Percentiles rank a stretch among this genome's conserved stretches.
Conservation (phyloP, 2,797 vertebrate species). For the Emydoidea blandingii region DNA sequence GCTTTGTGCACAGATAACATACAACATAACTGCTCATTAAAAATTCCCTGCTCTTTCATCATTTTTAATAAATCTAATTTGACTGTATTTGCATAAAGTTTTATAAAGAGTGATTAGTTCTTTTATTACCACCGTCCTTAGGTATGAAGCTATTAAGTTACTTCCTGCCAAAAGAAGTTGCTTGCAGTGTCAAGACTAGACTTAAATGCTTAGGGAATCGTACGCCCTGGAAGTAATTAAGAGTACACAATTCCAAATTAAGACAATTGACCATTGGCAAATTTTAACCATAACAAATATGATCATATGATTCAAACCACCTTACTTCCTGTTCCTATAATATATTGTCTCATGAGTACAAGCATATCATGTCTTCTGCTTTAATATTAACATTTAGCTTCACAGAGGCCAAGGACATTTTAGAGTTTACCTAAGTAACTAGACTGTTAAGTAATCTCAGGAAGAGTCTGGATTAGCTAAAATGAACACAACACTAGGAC, state of each 20-base stretch:
- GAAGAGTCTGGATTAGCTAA: slow-evolving; percentile 37
- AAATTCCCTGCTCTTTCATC: slow-evolving; percentile 76
- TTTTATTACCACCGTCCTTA: slow-evolving; percentile 61
- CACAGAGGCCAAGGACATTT: neutral
- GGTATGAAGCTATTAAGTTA: slow-evolving; percentile 48
- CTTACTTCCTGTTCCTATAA: slow-evolving; percentile 43
- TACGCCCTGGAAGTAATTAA: neutral
- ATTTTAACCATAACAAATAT: neutral
- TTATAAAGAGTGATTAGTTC: slow-evolving; percentile 64
- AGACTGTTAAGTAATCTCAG: slow-evolving; percentile 36
- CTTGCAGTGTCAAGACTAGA: neutral
- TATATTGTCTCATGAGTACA: slow-evolving; percentile 33
- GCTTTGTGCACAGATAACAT: slow-evolving; percentile 80
- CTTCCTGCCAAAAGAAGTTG: slow-evolving; percentile 44
- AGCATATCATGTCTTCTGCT: neutral
- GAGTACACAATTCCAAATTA: neutral
- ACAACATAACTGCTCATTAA: slow-evolving; percentile 75
- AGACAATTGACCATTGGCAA: neutral
- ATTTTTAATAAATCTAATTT: slow-evolving; percentile 82
- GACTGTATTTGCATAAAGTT: slow-evolving; percentile 72
- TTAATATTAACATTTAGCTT: slow-evolving; percentile 43
- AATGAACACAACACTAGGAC: neutral
- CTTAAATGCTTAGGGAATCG: neutral
- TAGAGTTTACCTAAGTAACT: slow-evolving; percentile 46
- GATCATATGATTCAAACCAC: slow-evolving; percentile 5